phyloP scores from a whole-genome alignment of 2,113 vertebrate genomes.

The Scatophagus argus region DNA sequence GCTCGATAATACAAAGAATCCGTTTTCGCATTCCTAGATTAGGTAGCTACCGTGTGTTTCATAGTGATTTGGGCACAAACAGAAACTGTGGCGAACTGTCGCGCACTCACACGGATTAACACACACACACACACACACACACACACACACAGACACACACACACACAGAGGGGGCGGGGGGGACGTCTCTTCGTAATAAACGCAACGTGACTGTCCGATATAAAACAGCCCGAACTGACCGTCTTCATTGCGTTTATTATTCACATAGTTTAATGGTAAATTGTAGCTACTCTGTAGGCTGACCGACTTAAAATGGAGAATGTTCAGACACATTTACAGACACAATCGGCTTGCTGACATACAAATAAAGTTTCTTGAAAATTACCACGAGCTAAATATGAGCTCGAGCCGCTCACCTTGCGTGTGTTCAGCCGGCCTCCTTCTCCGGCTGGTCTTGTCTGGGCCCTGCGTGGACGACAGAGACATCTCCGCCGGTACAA shows the following conservation, averaged over 20 bases:
- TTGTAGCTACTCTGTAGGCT: too few species aligned
- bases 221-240: too few species aligned
- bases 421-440: conserved; percentile 48
- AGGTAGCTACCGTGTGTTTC: too few species aligned
- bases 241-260: too few species aligned
- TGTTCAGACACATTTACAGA: neutral
- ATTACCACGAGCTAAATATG: neutral
- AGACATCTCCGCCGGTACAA: conserved; percentile 49
- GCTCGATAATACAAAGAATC: neutral
- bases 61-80: too few species aligned
- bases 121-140: neutral
- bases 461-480: conserved; percentile 4
- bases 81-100: too few species aligned
- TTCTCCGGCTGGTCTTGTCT: conserved; percentile 65
- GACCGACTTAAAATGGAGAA: conserved; percentile 26
- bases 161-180: neutral
- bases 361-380: conserved; percentile 43
- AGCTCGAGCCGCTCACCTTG: conserved; percentile 58
- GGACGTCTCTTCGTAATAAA: neutral
- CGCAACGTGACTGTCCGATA: neutral
- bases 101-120: too few species aligned
- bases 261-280: neutral
- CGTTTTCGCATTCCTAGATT: too few species aligned
- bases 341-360: neutral
- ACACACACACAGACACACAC: too few species aligned